phyloP scores from a whole-genome alignment of 2,797 vertebrate species.

The Emys orbicularis region DNA sequence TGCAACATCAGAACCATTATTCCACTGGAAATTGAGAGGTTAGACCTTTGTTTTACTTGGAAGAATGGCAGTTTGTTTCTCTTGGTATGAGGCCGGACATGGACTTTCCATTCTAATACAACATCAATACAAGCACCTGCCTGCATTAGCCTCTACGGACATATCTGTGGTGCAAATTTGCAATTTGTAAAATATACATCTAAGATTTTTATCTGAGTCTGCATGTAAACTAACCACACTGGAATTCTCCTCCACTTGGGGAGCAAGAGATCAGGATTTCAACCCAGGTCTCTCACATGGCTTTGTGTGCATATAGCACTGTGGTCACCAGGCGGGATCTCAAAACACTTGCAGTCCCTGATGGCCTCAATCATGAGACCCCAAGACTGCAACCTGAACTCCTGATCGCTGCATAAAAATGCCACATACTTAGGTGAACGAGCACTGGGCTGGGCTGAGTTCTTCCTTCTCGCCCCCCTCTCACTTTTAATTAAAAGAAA shows the following conservation, averaged over 20 bases:
- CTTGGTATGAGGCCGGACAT: neutral
- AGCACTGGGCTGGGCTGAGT: neutral
- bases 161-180: neutral
- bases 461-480: neutral
- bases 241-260: neutral
- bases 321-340: neutral
- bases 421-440: neutral
- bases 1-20: conserved; percentile 6
- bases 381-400: neutral
- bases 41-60: conserved; percentile 20
- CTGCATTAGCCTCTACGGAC: neutral
- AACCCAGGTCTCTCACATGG: neutral
- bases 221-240: neutral
- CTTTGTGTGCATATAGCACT: neutral
- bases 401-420: neutral
- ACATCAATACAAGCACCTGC: neutral
- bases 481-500: neutral
- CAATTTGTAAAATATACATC: neutral
- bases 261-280: neutral
- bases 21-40: neutral
- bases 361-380: neutral
- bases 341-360: neutral
- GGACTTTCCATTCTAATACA: neutral
- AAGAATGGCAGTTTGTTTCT: conserved; percentile 21
- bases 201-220: neutral